Evolutionary conservation across 1,140 invertebrate species (phyloP).

Genomic region (Trachelipus rathkii): DNA sequence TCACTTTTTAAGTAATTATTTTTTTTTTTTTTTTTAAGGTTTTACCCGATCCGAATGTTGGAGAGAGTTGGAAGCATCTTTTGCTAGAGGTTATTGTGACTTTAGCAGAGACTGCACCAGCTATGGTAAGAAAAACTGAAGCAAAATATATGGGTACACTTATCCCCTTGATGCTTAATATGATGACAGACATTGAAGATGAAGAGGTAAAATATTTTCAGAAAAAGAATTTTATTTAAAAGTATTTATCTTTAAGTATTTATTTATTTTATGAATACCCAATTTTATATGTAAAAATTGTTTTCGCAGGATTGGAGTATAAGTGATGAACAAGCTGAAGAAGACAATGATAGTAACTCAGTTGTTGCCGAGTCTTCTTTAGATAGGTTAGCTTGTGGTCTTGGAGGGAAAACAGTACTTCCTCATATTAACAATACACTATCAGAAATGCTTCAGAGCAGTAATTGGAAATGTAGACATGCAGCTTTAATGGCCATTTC

Average conservation of each 20-base stretch:
- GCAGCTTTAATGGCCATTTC: conserved; percentile 98
- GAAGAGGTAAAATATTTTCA: conserved; percentile 57
- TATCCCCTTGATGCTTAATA: conserved; percentile 66
- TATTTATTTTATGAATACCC: background rate
- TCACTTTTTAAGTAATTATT: too few species aligned
- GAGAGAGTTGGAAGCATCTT: conserved; percentile 83
- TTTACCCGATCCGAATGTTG: conserved; percentile 63
- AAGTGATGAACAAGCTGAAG: conserved; percentile 72
- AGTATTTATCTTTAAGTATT: background rate
- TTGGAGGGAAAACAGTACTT: conserved; percentile 92
- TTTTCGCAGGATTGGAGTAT: conserved; percentile 64
- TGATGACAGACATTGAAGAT: conserved; percentile 97
- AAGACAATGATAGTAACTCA: conserved; percentile 87
- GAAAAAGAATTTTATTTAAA: too few species aligned
- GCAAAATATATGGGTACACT: conserved; percentile 40
- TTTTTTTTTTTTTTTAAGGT: conserved; percentile 27
- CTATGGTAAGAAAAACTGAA: conserved; percentile 84
- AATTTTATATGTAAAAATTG: background rate
- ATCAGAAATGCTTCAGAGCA: conserved; percentile 77
- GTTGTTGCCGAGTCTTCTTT: conserved; percentile 93
- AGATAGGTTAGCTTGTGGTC: conserved; percentile 89
- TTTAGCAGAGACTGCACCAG: conserved; percentile 86
- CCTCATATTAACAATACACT: conserved; percentile 80
- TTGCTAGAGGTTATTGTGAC: conserved; percentile 92
- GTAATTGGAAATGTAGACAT: conserved; percentile 80